Base-by-base conservation (phyloP, 2,797 vertebrate species). In the Micrastur ruficollis region DNA sequence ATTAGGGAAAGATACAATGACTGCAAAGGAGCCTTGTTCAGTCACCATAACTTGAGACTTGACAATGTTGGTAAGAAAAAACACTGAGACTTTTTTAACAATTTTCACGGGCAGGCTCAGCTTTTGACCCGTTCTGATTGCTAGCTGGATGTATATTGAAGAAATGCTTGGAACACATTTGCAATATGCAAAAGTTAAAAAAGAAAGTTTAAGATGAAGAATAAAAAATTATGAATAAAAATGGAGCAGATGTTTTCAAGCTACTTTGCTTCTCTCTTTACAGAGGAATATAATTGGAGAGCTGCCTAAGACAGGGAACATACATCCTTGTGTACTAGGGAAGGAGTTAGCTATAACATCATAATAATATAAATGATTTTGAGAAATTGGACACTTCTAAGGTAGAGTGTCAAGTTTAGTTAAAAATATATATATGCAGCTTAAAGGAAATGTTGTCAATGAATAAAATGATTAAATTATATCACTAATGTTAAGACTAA, bases 191-290 rank as follows among this genome's bases (percentile, higher is more conserved):
- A 6, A 75, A 62, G 40, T 18, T 68, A 31, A 75, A 78, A 72
- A 55, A 71, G 15, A 65, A 67, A 53, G 46, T 19, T 27, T 26
- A 40, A 72, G 62, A 12, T 65, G 31, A 89, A 67, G 49, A 76
- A 40, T 75, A 65, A 81, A 66, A 76, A 59, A 71, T 5, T 12
- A 5, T 25, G 1, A 59, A 26, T 82, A 47, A 81, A 90, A 93
- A 32, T 2, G 12, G 59, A 55, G 29, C 44, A 63, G 40, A 25
- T 75, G 49, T 75, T 84, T 91, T 81, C 53, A 76, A 72, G 40
- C 58, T 92, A 67, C 38, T 93, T 95, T 95, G 56, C 71, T 88
- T 85, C 61, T 90, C 14, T 89, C 31, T 66, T 94, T 95, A 27
- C 62, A 88, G 75, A 95, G 74, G 38, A 91, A 73, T 75, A 59